Conservation (phyloP, 2,113 vertebrate genomes). For the Xenopus laevis region DNA sequence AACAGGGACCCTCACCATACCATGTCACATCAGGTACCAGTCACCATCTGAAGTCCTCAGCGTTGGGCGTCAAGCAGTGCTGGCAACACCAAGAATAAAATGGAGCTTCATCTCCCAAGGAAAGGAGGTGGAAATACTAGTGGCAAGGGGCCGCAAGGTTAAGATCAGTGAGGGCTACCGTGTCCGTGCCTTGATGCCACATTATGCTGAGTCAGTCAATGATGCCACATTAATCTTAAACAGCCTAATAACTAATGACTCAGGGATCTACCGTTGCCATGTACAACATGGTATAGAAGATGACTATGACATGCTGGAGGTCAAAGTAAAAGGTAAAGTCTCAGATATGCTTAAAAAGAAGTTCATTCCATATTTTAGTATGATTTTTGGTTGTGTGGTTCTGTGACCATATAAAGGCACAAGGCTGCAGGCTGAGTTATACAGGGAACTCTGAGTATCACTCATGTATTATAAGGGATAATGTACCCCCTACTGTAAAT, state of each 20-base stretch:
- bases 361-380: no score
- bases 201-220: slow-evolving; percentile 71
- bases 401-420: no score
- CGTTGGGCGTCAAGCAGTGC: slow-evolving; percentile 59
- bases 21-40: slow-evolving; percentile 78
- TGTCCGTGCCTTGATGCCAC: slow-evolving; percentile 75
- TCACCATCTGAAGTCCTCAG: slow-evolving; percentile 56
- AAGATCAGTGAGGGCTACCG: slow-evolving; percentile 83
- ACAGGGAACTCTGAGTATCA: no score
- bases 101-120: slow-evolving; percentile 80
- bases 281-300: slow-evolving; percentile 92
- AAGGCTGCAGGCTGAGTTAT: no score
- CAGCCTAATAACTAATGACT: slow-evolving; percentile 78
- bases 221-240: slow-evolving; percentile 81
- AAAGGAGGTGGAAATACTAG: slow-evolving; percentile 82
- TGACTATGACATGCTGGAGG: slow-evolving; percentile 70
- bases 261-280: slow-evolving; percentile 86
- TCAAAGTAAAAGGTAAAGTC: slow-evolving; percentile 88
- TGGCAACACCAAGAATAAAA: slow-evolving; percentile 79
- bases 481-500: no score
- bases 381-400: no score
- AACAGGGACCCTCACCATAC: slow-evolving; percentile 76
- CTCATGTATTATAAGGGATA: no score
- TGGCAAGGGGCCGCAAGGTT: slow-evolving; percentile 80
- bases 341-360: not conserved